A percentile compares a stretch with the other conserved stretches of the same genome.
Conservation (phyloP, 1,140 invertebrate species). For the Oryzaephilus surinamensis region DNA sequence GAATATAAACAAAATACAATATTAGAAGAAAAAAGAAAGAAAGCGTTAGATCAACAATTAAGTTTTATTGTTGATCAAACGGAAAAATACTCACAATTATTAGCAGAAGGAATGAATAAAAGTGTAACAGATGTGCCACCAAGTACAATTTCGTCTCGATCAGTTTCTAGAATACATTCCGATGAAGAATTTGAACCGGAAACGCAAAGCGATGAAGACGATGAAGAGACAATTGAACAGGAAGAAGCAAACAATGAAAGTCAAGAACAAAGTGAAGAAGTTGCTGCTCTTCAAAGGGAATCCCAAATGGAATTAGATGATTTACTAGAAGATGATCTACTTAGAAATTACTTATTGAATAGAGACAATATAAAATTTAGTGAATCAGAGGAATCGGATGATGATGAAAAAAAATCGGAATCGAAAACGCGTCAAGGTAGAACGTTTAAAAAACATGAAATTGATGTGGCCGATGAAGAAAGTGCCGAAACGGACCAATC, state of each 20-base stretch:
- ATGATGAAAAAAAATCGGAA: constrained; percentile 23
- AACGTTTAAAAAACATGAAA: too few species aligned
- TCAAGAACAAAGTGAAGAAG: constrained; percentile 61
- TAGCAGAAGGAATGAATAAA: constrained; percentile 68
- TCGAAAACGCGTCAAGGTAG: too few species aligned
- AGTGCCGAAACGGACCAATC: constrained; percentile 33
- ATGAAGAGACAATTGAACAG: constrained; percentile 93
- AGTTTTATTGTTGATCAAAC: constrained; percentile 99
- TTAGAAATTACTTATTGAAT: constrained; percentile 65
- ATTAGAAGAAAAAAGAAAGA: constrained; percentile 89
- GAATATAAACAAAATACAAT: constrained; percentile 89
- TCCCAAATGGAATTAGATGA: constrained; percentile 87
- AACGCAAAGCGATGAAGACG: constrained; percentile 69
- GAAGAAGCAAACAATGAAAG: constrained; percentile 59
- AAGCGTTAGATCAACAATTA: constrained; percentile 92
- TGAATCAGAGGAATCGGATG: constrained; percentile 17
- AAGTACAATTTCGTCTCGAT: constrained; percentile 33
- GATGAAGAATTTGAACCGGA: constrained; percentile 72
- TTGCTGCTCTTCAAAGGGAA: constrained; percentile 80
- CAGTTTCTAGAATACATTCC: constrained; percentile 38
- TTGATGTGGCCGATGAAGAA: constrained; percentile 28
- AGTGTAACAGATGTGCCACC: constrained; percentile 7
- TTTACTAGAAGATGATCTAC: constrained; percentile 59
- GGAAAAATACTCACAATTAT: constrained; percentile 89
- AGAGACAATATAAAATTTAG: constrained; percentile 44